These are phyloP conservation scores for Bombyx huttoni DNA, from an alignment of 2,888 invertebrate genomes.

Conservation along the genomic window DNA sequence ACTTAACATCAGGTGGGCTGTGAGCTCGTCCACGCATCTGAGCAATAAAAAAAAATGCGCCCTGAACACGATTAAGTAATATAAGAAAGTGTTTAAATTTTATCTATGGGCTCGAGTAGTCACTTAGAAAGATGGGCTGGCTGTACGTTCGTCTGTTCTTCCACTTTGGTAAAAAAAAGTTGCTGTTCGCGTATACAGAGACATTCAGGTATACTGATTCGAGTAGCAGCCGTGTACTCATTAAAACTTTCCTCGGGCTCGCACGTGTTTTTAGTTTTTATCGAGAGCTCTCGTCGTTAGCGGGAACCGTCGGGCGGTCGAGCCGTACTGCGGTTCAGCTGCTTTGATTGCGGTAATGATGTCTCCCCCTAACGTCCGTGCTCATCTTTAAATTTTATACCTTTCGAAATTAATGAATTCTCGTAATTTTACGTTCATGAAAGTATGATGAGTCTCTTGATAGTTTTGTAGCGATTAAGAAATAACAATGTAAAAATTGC, in stretches of 20 bases:
- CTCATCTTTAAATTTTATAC: constrained; percentile 59
- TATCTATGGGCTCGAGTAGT: too few species aligned
- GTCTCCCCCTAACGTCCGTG: constrained; percentile 51
- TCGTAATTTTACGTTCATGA: constrained; percentile 26
- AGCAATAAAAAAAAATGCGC: too few species aligned
- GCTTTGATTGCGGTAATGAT: constrained; percentile 73
- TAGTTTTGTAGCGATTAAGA: too few species aligned
- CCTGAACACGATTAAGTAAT: too few species aligned
- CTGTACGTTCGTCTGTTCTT: not conserved
- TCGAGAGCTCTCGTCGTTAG: constrained; percentile 70
- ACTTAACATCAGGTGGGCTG: too few species aligned
- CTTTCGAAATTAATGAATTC: constrained; percentile 49
- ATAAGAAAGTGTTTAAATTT: too few species aligned
- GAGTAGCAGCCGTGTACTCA: constrained; percentile 46
- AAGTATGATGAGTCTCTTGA: not conserved
- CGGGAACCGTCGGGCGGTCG: constrained; percentile 21
- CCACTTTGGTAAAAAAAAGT: constrained; percentile 2
- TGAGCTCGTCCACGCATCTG: too few species aligned
- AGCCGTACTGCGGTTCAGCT: constrained; percentile 41
- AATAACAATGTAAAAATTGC: too few species aligned
- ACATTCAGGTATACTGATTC: not conserved
- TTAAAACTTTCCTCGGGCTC: constrained; percentile 71
- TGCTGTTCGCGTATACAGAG: not conserved
- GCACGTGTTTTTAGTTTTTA: constrained; percentile 74
- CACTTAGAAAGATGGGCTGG: not conserved